Base-by-base conservation (phyloP, 2,888 invertebrate species). In the Andrena hattorfiana region DNA sequence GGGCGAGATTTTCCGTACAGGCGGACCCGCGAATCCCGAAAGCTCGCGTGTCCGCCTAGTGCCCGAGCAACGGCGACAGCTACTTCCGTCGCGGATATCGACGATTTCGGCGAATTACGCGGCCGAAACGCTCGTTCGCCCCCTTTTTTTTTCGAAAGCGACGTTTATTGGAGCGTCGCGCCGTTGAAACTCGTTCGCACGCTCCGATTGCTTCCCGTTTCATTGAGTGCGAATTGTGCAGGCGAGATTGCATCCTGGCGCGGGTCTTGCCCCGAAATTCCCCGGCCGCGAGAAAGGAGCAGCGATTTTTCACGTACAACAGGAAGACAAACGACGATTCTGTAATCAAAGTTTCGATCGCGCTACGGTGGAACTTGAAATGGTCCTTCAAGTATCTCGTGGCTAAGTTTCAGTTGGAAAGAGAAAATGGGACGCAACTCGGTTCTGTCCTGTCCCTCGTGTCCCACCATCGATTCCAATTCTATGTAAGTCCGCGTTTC, bases 181-280 rank as follows among this genome's bases (percentile, higher is more conserved):
- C 16, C 32, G 66, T 26, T 79, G 66, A 66, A 78, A 67, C 35
- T 76, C 69, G 64, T 69, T 49, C 48, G 20, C 70, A 42, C 42
- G 30, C 49, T 28, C 23, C 72, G 76, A 64, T 84, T 73, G 73
- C 80, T 71, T 84, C 63, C 74, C 63, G 48, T 71, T 74, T 78
- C 73, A 63, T 78, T 20, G 67, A 35, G 16, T 32, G 42, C 42
- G 23, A 26, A 48, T 56, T 72, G 70, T 32, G 51, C 26, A 30
- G n/a, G 48, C 35, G 8, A 20, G 30, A 49, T 59, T 59, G 59
- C 59, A 59, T 28, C 59, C 59, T 13, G 59, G 26, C 26, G 10
- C 16, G 56, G 7, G 54, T 42, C 42, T 42, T 42, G 62, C 30
- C 26, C 13, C 26, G 54, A 73, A 73, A 73, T 54, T 54, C 66